Percentiles rank a stretch among this genome's conserved stretches.
Evolutionary conservation across 2,113 vertebrate genomes (phyloP).

Genomic region (Corydoras sp.): DNA sequence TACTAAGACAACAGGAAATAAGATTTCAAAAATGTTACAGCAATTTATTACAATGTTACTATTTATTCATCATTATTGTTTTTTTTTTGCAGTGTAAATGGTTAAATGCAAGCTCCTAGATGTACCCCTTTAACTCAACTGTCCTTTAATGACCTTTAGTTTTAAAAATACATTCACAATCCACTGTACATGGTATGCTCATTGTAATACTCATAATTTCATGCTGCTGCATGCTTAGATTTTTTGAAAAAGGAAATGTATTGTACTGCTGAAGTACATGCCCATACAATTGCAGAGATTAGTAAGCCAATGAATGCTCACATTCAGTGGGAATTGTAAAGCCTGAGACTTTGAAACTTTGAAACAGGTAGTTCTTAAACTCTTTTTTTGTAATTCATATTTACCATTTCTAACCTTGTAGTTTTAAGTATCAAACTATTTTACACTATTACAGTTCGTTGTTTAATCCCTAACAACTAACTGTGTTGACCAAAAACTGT

Average conservation of each 20-base stretch:
- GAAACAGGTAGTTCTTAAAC: no score
- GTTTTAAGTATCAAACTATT: no score
- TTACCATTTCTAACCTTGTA: no score
- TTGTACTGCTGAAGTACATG: constrained; percentile 4
- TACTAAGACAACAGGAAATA: no score
- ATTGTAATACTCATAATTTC: not conserved
- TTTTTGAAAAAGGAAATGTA: not conserved
- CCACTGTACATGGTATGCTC: not conserved
- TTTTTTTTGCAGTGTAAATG: constrained; percentile 23
- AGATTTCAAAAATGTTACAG: not conserved
- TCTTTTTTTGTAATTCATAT: no score
- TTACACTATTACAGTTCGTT: no score
- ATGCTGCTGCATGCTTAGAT: constrained; percentile 14
- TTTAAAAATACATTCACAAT: constrained; percentile 28
- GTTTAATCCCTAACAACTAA: no score
- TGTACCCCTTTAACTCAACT: constrained; percentile 44
- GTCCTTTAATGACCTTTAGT: constrained; percentile 5
- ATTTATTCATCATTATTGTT: not conserved
- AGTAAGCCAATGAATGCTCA: no score
- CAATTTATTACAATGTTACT: not conserved
- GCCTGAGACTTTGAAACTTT: no score
- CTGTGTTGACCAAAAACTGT: no score
- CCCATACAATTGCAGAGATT: not conserved
- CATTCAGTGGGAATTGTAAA: no score
- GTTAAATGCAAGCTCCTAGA: constrained; percentile 41